Evolutionary conservation across 2,797 vertebrate species (phyloP).

Genomic region (Anabacerthia variegaticeps): DNA sequence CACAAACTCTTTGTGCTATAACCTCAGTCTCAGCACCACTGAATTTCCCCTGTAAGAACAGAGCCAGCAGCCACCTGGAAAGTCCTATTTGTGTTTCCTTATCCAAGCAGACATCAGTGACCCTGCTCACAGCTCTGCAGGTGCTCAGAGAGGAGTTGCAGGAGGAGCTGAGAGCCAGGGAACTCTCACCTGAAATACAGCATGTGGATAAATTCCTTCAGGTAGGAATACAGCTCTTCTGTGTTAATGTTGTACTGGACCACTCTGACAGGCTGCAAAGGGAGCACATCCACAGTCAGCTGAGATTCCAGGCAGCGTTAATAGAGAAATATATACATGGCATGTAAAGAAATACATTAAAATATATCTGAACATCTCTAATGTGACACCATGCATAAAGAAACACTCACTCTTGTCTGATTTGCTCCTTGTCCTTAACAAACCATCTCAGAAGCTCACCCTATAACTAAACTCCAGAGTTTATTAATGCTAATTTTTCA

Average conservation of each 20-base stretch:
- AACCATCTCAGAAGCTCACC: neutral
- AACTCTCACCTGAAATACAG: constrained; percentile 92
- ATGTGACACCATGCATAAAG: neutral
- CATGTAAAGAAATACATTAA: neutral
- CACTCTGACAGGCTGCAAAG: constrained; percentile 87
- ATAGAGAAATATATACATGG: neutral
- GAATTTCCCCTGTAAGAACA: neutral
- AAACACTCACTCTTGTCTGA: neutral
- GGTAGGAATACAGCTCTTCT: constrained; percentile 93
- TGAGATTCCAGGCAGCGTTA: neutral
- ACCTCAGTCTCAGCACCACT: neutral
- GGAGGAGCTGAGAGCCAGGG: neutral
- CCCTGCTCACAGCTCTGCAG: neutral
- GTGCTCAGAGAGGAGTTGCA: neutral
- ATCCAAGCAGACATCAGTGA: neutral
- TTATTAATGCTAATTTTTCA: neutral
- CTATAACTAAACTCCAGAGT: neutral
- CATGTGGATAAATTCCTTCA: constrained; percentile 98
- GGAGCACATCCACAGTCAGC: neutral
- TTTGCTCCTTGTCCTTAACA: neutral
- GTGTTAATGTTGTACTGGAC: constrained; percentile 98
- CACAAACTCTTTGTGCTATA: neutral
- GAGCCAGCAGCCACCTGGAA: neutral
- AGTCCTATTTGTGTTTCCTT: neutral
- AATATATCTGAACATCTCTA: neutral